Conservation (phyloP, 2,888 invertebrate species). For the Euclidia mi region DNA sequence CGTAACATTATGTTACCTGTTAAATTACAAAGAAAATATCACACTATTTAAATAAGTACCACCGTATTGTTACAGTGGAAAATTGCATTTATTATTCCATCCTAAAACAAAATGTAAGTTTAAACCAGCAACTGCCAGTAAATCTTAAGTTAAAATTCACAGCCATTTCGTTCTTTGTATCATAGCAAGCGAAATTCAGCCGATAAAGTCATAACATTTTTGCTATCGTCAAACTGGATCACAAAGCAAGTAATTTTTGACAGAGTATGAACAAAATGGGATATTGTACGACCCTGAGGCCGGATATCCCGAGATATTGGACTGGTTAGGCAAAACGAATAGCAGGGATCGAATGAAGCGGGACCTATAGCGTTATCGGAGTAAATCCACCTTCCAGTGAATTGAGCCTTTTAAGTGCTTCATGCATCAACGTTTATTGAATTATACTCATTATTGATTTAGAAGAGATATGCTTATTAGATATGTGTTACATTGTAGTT, state of each 20-base stretch:
- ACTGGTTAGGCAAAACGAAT: conserved; percentile 70
- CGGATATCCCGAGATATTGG: conserved; percentile 76
- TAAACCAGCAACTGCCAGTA: no score
- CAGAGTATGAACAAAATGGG: conserved; percentile 76
- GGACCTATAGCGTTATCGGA: conserved; percentile 55
- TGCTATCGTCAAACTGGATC: conserved; percentile 68
- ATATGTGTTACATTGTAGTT: no score
- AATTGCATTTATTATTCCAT: no score
- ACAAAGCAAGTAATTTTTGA: conserved; percentile 79
- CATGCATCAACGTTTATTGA: conserved; percentile 43
- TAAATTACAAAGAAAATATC: no score
- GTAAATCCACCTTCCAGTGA: conserved; percentile 58
- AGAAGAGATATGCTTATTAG: conserved; percentile 5
- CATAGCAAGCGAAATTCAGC: conserved; percentile 57
- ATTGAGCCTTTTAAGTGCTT: conserved; percentile 46
- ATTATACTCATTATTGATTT: conserved; percentile 24
- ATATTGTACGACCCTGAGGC: conserved; percentile 72
- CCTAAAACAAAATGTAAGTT: no score
- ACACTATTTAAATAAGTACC: no score
- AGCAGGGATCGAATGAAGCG: conserved; percentile 54
- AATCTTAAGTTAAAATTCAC: neutral
- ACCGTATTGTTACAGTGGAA: no score
- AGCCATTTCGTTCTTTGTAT: conserved; percentile 19
- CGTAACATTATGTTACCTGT: no score
- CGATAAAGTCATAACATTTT: conserved; percentile 67